Conservation (phyloP, 1,140 invertebrate genomes). For the Calosoma granatense region DNA sequence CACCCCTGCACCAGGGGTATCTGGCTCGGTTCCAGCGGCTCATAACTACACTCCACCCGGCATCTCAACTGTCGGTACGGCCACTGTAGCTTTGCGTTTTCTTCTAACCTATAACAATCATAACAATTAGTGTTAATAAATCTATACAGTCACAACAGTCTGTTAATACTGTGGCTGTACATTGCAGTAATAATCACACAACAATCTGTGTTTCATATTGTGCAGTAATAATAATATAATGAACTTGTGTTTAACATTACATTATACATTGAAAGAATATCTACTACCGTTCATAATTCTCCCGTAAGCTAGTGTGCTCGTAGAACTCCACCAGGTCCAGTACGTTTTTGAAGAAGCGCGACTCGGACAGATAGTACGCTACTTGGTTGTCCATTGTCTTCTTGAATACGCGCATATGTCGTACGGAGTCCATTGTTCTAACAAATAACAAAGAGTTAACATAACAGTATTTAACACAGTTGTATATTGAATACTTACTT, state of each 20-base stretch:
- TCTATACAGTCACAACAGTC: conserved; percentile 10
- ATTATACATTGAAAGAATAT: not conserved
- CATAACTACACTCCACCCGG: conserved; percentile 61
- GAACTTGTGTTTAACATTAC: no score
- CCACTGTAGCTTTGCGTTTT: conserved; percentile 55
- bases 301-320: conserved; percentile 69
- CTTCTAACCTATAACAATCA: conserved; percentile 19
- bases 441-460: not conserved
- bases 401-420: conserved; percentile 78
- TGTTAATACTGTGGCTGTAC: no score
- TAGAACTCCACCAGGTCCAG: conserved; percentile 80
- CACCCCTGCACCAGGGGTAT: conserved; percentile 64
- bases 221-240: no score
- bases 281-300: conserved; percentile 71
- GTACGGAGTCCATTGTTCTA: conserved; percentile 66
- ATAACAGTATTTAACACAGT: not conserved
- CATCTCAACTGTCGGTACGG: conserved; percentile 62
- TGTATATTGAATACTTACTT: conserved; percentile 49
- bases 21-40: conserved; percentile 62
- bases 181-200: no score
- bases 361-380: conserved; percentile 73
- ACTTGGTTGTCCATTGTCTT: conserved; percentile 43
- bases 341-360: conserved; percentile 73
- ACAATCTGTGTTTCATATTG: no score
- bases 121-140: conserved; percentile 12